These are phyloP conservation scores for Notothenia rossii DNA, from an alignment of 2,113 vertebrate genomes.

Conservation along the genomic window DNA sequence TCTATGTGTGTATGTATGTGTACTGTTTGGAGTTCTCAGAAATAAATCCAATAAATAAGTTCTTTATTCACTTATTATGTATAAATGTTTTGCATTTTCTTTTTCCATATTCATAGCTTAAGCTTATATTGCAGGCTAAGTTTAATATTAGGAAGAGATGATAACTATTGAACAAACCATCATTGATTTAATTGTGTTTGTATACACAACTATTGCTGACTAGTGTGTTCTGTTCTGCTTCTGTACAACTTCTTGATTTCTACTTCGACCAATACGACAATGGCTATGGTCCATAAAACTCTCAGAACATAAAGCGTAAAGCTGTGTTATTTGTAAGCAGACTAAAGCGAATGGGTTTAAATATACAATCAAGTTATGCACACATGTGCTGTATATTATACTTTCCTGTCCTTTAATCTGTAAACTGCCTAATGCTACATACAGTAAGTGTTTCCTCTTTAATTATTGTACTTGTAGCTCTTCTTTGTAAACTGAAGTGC, in stretches of 20 bases:
- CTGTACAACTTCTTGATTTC: not conserved
- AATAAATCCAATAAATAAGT: slow-evolving; percentile 8
- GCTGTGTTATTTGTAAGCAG: no score
- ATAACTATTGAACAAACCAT: not conserved
- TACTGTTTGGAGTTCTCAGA: not conserved
- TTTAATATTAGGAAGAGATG: not conserved
- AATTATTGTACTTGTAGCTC: not conserved
- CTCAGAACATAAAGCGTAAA: no score
- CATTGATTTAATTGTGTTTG: no score
- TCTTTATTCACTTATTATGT: not conserved
- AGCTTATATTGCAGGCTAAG: not conserved
- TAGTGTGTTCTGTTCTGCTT: not conserved
- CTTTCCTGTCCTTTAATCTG: not conserved
- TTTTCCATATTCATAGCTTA: no score
- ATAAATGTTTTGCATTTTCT: no score
- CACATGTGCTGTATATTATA: no score
- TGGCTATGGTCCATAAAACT: not conserved
- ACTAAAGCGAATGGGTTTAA: no score
- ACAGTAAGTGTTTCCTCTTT: not conserved
- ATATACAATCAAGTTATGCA: not conserved
- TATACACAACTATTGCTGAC: no score
- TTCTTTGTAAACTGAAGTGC: not conserved
- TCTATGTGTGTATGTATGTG: not conserved
- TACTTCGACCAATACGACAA: not conserved
- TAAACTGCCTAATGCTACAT: not conserved